These are phyloP conservation scores for Drosophila rubida DNA, from an alignment of 2,888 invertebrate genomes.

Conservation along the genomic window DNA sequence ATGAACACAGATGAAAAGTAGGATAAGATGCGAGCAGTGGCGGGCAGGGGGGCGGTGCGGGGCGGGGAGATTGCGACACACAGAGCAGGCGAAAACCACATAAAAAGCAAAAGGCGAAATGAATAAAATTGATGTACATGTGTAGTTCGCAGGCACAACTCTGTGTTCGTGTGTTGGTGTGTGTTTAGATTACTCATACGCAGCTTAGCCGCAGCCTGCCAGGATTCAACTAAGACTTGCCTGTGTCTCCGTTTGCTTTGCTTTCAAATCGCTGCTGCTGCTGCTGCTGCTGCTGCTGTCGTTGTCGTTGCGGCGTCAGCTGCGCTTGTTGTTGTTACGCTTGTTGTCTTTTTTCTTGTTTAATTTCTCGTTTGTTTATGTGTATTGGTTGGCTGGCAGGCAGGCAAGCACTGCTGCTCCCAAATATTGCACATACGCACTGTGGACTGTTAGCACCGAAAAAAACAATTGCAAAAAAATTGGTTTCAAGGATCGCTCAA, in stretches of 20 bases:
- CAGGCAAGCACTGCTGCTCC: slow-evolving; percentile 11
- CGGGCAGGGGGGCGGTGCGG: neutral
- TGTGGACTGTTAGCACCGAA: slow-evolving; percentile 52
- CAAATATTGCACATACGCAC: slow-evolving; percentile 69
- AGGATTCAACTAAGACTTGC: slow-evolving; percentile 61
- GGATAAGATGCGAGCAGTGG: slow-evolving; percentile 39
- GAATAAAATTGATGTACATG: slow-evolving; percentile 48
- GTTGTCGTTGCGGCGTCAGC: slow-evolving; percentile 1
- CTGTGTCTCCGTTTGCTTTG: slow-evolving; percentile 33
- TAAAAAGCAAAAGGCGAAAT: slow-evolving; percentile 54
- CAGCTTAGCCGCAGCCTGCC: slow-evolving; percentile 44
- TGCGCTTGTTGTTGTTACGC: slow-evolving; percentile 6
- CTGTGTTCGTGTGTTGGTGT: slow-evolving; percentile 5
- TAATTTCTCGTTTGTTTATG: slow-evolving; percentile 10
- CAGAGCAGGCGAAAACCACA: slow-evolving; percentile 23
- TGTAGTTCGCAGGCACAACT: neutral
- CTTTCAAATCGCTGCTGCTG: neutral
- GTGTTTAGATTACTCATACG: slow-evolving; percentile 63
- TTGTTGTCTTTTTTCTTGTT: slow-evolving; percentile 12
- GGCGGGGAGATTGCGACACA: slow-evolving; percentile 25
- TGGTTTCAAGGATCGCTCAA: neutral
- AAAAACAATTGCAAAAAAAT: slow-evolving; percentile 56
- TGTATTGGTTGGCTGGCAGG: slow-evolving; percentile 11
- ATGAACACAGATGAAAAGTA: slow-evolving; percentile 43
- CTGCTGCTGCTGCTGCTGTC: neutral